Evolutionary conservation across 2,888 invertebrate genomes (phyloP), one percentile per base, ranked within the genome.

Genomic region (Carcina quercana): DNA sequence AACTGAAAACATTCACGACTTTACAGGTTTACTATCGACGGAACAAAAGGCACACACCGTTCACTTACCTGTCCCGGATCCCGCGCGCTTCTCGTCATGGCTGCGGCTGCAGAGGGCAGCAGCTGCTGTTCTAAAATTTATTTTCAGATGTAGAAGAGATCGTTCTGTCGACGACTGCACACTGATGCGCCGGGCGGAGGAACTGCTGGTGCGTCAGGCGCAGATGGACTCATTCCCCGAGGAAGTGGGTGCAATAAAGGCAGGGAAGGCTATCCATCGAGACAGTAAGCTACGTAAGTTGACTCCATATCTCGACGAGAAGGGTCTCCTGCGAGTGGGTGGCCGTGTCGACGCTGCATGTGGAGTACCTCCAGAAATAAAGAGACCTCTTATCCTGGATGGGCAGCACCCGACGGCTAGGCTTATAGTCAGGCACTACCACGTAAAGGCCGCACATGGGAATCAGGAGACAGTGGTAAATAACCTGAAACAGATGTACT

Each of bases 321-420:
- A 41, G 1, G 43, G 38, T 1, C 1, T 47, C 0, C 30, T 45
- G 0, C 34, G 42, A 1, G 40, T 37, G 2, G 32, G 40, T 10
- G 42, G 45, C 4, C 43, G 38, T 1, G 34, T 42, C 7, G 34
- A 32, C 4, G 42, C 34, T 8, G 42, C 38, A 10, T 0, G 25
- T n/a, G 37, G 29, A 5, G 30, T 49, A 1, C 1, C 17, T 5
- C 8, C 6, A 7, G 34, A 44, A 8, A 21, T 30, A 5, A 45
- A 42, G 13, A 14, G 21, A n/a, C 46, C 47, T 12, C 17, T 43
- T 5, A 43, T 41, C 11, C 27, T 47, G 4, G 42, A 49, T 21
- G 42, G 42, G 1, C 30, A 25, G 5, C 28, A 33, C 17, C 26
- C 33, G 3, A 12, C 37, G 5, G 12, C 43, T 3, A 30, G 25